Evolutionary conservation across 2,113 vertebrate genomes (phyloP).

Genomic region (Rhinogobius similis): DNA sequence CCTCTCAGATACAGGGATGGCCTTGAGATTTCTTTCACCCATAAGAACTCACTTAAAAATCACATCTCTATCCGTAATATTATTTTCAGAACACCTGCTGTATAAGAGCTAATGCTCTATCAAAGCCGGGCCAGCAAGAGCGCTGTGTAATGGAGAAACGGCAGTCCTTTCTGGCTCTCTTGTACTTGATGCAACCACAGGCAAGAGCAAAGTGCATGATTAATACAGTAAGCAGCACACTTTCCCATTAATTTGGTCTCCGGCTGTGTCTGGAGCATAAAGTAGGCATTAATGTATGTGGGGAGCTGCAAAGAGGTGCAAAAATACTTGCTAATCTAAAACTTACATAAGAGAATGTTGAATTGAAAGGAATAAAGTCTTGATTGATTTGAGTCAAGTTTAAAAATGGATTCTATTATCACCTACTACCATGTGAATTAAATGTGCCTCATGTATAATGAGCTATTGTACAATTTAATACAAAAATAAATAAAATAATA

Average conservation of each 20-base stretch:
- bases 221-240: conserved; percentile 19
- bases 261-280: conserved; percentile 17
- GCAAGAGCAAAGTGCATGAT: conserved; percentile 51
- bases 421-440: background rate
- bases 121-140: conserved; percentile 32
- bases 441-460: no score
- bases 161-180: conserved; percentile 10
- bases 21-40: conserved; percentile 16
- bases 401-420: background rate
- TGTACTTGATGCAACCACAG: conserved; percentile 63
- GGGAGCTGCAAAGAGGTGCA: background rate
- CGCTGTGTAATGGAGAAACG: conserved; percentile 34
- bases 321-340: background rate
- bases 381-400: background rate
- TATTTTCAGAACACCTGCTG: conserved; percentile 19
- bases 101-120: conserved; percentile 33
- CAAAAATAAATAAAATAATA: no score
- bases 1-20: background rate
- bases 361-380: background rate
- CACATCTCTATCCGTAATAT: conserved; percentile 18
- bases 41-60: conserved; percentile 27
- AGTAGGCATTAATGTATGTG: conserved; percentile 13
- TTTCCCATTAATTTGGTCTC: conserved; percentile 26
- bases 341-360: background rate
- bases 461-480: no score